These are phyloP conservation scores for Pelobates cultripes DNA, from an alignment of 2,797 vertebrate species.

Conservation along the genomic window DNA sequence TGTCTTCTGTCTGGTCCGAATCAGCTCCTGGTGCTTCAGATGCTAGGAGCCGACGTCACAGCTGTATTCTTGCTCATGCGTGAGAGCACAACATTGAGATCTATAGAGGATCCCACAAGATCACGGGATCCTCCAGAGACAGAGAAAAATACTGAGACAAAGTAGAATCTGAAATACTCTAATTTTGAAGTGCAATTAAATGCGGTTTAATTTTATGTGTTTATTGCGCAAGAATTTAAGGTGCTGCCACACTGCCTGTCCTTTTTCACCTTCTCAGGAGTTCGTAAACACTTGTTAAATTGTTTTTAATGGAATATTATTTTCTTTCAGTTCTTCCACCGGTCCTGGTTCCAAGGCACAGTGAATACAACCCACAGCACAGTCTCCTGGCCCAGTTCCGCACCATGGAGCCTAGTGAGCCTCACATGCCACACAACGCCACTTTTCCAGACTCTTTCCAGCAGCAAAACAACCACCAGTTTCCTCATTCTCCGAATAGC, in stretches of 20 bases:
- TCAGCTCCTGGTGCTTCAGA: no score
- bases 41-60: no score
- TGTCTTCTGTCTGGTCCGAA: no score
- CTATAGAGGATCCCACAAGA: no score
- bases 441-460: slow-evolving; percentile 93
- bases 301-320: neutral
- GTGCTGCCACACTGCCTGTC: neutral
- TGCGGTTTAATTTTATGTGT: no score
- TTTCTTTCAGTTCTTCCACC: slow-evolving; percentile 87
- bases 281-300: neutral
- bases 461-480: slow-evolving; percentile 85
- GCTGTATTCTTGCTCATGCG: no score
- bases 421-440: slow-evolving; percentile 96
- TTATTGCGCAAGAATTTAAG: no score
- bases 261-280: neutral
- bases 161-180: no score
- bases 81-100: no score
- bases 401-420: slow-evolving; percentile 91
- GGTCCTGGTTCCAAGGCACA: slow-evolving; percentile 96
- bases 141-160: no score
- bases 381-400: slow-evolving; percentile 96
- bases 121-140: no score
- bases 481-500: slow-evolving; percentile 89
- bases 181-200: no score
- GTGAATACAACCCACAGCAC: slow-evolving; percentile 97